Conservation (phyloP, 2,888 invertebrate genomes). For the Petrolisthes cinctipes region DNA sequence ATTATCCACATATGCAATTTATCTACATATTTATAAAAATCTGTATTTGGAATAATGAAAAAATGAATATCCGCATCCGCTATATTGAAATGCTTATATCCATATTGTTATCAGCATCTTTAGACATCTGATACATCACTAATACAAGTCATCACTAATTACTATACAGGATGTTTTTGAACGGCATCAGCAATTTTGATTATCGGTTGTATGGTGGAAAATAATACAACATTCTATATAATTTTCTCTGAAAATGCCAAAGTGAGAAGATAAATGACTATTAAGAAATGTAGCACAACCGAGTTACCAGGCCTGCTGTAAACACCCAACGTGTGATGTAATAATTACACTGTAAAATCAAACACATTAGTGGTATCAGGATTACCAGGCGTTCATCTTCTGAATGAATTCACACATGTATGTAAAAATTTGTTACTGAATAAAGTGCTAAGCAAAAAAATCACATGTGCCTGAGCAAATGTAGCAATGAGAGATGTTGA, state of each 20-base stretch:
- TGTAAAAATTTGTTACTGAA: background rate
- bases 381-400: background rate
- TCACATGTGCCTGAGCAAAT: too few relatives aligned
- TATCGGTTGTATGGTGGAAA: background rate
- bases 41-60: too few relatives aligned
- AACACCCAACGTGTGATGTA: background rate
- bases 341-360: background rate
- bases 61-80: too few relatives aligned
- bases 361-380: background rate
- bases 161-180: conserved; percentile 4
- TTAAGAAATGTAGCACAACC: background rate
- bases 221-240: conserved; percentile 11
- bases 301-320: background rate
- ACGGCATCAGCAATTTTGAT: background rate
- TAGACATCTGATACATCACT: too few relatives aligned
- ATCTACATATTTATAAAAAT: too few relatives aligned
- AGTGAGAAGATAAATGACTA: background rate
- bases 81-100: too few relatives aligned
- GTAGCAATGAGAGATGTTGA: too few relatives aligned
- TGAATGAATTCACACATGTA: background rate
- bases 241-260: background rate
- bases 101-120: too few relatives aligned
- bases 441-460: too few relatives aligned
- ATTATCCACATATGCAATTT: too few relatives aligned
- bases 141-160: too few relatives aligned